A percentile compares a stretch with the other conserved stretches of the same genome.
Conservation (phyloP, 1,140 invertebrate species). For the Prorops nasuta region DNA sequence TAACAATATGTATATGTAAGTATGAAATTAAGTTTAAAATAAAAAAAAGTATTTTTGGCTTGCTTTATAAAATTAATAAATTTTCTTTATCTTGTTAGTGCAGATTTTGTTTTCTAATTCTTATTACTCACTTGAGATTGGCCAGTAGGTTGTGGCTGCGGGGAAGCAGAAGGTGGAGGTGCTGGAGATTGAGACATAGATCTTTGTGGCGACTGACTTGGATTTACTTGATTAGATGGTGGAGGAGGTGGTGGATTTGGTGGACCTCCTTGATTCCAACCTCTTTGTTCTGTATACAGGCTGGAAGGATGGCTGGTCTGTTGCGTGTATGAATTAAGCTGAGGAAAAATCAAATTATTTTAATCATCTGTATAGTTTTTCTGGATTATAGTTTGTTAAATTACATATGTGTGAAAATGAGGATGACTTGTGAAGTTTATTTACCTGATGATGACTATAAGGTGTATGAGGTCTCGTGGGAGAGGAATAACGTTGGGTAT, state of each 20-base stretch:
- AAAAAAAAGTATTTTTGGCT: too few species aligned
- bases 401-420: neutral
- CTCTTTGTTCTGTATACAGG: slow-evolving; percentile 52
- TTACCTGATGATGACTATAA: slow-evolving; percentile 58
- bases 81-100: neutral
- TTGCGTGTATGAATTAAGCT: slow-evolving; percentile 52
- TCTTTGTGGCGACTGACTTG: slow-evolving; percentile 53
- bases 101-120: neutral
- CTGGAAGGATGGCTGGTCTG: slow-evolving; percentile 49
- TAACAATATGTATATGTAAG: neutral
- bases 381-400: neutral
- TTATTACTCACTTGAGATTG: slow-evolving; percentile 45
- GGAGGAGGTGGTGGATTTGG: slow-evolving; percentile 48
- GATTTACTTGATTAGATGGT: slow-evolving; percentile 48
- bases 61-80: neutral
- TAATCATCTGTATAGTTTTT: too few species aligned
- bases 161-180: slow-evolving; percentile 53
- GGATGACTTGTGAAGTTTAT: too few species aligned
- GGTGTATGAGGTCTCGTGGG: slow-evolving; percentile 55
- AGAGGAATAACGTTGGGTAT: slow-evolving; percentile 52
- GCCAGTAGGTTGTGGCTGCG: slow-evolving; percentile 46
- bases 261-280: slow-evolving; percentile 50
- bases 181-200: slow-evolving; percentile 54
- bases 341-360: slow-evolving; percentile 17
- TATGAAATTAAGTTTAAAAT: neutral